phyloP scores from a whole-genome alignment of 2,797 vertebrate species.

The Hypotaenidia philippensis region DNA sequence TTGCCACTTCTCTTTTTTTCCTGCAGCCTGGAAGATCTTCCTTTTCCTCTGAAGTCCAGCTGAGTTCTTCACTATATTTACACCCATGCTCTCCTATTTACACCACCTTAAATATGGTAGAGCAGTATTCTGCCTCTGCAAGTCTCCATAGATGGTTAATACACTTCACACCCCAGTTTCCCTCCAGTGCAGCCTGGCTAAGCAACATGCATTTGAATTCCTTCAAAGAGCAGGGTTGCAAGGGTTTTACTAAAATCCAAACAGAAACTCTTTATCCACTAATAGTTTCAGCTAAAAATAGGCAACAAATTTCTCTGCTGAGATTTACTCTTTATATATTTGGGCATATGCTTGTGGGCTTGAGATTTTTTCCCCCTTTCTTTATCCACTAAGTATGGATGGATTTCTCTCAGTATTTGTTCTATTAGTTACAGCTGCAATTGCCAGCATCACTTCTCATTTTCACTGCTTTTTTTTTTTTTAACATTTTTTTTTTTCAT shows the following conservation, averaged over 20 bases:
- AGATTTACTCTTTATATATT: conserved; percentile 21
- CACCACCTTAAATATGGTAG: neutral
- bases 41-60: neutral
- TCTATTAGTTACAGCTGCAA: neutral
- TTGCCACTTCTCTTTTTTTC: neutral
- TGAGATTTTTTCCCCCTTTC: neutral
- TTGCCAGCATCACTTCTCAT: neutral
- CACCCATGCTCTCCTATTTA: neutral
- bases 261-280: conserved; percentile 46
- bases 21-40: neutral
- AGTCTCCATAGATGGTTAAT: neutral
- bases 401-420: neutral
- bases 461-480: neutral
- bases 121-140: neutral
- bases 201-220: neutral
- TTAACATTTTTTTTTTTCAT: neutral
- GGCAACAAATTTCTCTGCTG: conserved; percentile 27
- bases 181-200: neutral
- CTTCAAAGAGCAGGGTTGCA: neutral
- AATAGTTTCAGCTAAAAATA: conserved; percentile 57
- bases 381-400: neutral
- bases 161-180: neutral
- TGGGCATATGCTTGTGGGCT: neutral
- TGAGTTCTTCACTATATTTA: neutral
- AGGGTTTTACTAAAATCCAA: conserved; percentile 30